Evolutionary conservation across 2,888 invertebrate genomes (phyloP).

Genomic region (Anagyrus pseudococci): DNA sequence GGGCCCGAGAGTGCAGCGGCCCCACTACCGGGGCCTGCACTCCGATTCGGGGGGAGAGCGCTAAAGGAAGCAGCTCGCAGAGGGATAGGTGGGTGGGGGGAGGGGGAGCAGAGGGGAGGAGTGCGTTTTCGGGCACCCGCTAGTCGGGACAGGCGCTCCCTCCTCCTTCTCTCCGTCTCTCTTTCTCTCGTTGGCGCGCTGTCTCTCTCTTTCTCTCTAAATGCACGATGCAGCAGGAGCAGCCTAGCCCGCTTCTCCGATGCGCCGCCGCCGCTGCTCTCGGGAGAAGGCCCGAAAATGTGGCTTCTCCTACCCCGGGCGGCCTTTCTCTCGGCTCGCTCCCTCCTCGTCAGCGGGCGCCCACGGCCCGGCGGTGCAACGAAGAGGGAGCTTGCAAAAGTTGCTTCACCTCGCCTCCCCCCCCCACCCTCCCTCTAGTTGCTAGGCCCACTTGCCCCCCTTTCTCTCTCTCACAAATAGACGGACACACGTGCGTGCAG

Average conservation of each 20-base stretch:
- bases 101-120: conserved; percentile 8
- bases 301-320: conserved; percentile 24
- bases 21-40: conserved; percentile 45
- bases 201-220: no score
- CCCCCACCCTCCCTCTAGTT: conserved; percentile 34
- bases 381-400: no score
- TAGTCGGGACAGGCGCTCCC: conserved; percentile 48
- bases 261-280: conserved; percentile 28
- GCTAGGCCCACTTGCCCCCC: conserved; percentile 54
- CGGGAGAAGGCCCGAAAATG: conserved; percentile 30
- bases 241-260: conserved; percentile 31
- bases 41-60: not conserved
- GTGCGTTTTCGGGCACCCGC: conserved; percentile 46
- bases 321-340: conserved; percentile 6
- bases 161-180: conserved; percentile 34
- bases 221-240: conserved; percentile 46
- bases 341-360: not conserved
- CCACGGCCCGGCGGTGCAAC: conserved; percentile 5
- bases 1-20: conserved; percentile 33
- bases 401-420: conserved; percentile 15
- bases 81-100: conserved; percentile 11
- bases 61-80: conserved; percentile 20
- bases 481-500: conserved; percentile 37
- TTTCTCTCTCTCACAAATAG: conserved; percentile 48
- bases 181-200: conserved; percentile 36